Evolutionary conservation across 2,888 invertebrate species (phyloP).

Genomic region (Drosophila pegasa): DNA sequence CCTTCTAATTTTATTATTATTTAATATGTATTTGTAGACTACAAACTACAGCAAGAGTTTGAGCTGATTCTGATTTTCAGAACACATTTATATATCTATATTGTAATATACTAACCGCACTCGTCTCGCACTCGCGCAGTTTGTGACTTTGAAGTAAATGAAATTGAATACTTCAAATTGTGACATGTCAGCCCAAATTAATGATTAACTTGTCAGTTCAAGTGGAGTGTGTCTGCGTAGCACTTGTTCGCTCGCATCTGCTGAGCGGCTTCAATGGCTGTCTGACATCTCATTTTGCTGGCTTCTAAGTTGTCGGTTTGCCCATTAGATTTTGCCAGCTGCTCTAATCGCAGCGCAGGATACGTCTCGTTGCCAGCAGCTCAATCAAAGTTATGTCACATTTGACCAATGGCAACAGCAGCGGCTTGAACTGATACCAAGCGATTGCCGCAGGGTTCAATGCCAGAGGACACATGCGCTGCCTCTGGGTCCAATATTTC

Average conservation of each 20-base stretch:
- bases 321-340: constrained; percentile 56
- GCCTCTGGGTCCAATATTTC: constrained; percentile 1
- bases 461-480: constrained; percentile 26
- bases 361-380: constrained; percentile 19
- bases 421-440: constrained; percentile 21
- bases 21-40: background rate
- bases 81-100: constrained; percentile 10
- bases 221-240: constrained; percentile 26
- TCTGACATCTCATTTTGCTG: constrained; percentile 59
- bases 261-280: constrained; percentile 48
- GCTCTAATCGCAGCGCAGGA: constrained; percentile 15
- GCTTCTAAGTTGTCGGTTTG: constrained; percentile 78
- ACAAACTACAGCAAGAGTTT: background rate
- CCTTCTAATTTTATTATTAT: background rate
- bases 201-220: constrained; percentile 76
- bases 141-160: constrained; percentile 61
- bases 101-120: background rate
- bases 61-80: constrained; percentile 1
- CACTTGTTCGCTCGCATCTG: constrained; percentile 7
- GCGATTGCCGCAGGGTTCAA: constrained; percentile 37
- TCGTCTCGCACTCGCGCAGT: constrained; percentile 8
- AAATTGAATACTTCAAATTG: constrained; percentile 78
- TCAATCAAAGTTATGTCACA: constrained; percentile 75
- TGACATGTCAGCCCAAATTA: constrained; percentile 78
- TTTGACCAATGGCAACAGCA: constrained; percentile 29